Evolutionary conservation across 2,797 vertebrate genomes (phyloP), one percentile per base, ranked within the genome.

Genomic region (Echeneis naucrates): DNA sequence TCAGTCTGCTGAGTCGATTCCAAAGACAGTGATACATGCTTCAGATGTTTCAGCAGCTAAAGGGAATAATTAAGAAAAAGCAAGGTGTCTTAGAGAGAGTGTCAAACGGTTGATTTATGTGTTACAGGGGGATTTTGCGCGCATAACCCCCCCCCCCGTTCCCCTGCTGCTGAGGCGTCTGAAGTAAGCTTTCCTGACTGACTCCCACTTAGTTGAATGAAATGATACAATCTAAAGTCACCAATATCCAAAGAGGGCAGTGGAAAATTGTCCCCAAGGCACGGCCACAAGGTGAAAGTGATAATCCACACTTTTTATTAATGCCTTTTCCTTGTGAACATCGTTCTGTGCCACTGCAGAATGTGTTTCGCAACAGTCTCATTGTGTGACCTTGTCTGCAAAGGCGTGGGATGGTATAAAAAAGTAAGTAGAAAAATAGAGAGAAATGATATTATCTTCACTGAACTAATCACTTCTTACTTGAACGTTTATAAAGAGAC

Each of bases 31-130:
- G 92, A 94, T 88, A 75, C 91, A 93, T 93, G 84, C 55, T 32
- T 68, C 59, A 65, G 57, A 69, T 12, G 54, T 67, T 77, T 71
- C 75, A 60, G 77, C 37, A 59, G 65, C 77, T 87, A 87, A 92
- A 88, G 84, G 85, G 72, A 91, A 92, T 92, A 93, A 93, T 93
- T 92, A 92, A 92, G 91, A 88, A 85, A 83, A 92, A 87, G 69
- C 55, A 68, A 90, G 58, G 57, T 84, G 83, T 72, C 84, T 72
- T 38, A 12, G 51, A 73, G n/a, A 81, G 42, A 70, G 75, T 32
- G 64, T 74, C 78, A 42, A 40, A n/a, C 24, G 61, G 75, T 75
- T 89, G 85, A 91, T 92, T 91, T 82, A 91, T 92, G 77, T 72
- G 83, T 67, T 59, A 75, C 50, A 64, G 75, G 69, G 71, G 56